Base-by-base conservation (phyloP, 2,113 vertebrate genomes). In the Sialia sialis region DNA sequence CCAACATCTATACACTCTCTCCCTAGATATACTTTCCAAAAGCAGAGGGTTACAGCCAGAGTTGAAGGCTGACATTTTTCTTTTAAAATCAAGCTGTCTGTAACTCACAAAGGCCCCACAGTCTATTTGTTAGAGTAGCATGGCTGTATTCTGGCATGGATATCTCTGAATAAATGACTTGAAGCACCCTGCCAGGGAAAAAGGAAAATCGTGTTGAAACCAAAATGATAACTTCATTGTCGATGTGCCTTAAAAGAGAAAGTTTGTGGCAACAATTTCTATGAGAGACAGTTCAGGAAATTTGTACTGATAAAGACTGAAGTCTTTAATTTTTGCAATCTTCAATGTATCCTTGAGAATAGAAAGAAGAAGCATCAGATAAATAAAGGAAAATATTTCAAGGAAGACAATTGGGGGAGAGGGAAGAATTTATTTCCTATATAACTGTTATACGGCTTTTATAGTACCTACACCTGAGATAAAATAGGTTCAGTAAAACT, bases 11-110 rank as follows among this genome's bases (percentile, higher is more conserved):
- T 19, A 30, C 25, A 23, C 5, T 63, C 3, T 58, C 93, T 69
- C 32, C 21, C 34, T 83, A 55, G 51, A 16, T 52, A 11, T 22
- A 16, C 18, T 93, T 95, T 90, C 46, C 62, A 96, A 95, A 95
- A 58, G n/a, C 46, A 88, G 27, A 86, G 25, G 55, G 80, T 88
- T 88, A 84, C 73, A 94, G 59, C 55, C 94, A 77, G 67, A 96
- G 80, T 84, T 94, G 66, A 96, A 90, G 51, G 46, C 48, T 84
- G 87, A 91, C 18, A 62, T 69, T 51, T 95, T 95, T 82, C 63
- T 80, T 81, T 93, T 66, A 55, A 94, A 87, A 48, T 62, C n/a
- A 68, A 80, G 58, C 32, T 70, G n/a, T 70, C n/a, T 73, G 48
- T 90, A 16, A 58, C 34, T 83, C 59, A 92, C 23, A 80, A 93